Base-by-base conservation (phyloP, 2,113 vertebrate species). In the Empidonax alnorum region DNA sequence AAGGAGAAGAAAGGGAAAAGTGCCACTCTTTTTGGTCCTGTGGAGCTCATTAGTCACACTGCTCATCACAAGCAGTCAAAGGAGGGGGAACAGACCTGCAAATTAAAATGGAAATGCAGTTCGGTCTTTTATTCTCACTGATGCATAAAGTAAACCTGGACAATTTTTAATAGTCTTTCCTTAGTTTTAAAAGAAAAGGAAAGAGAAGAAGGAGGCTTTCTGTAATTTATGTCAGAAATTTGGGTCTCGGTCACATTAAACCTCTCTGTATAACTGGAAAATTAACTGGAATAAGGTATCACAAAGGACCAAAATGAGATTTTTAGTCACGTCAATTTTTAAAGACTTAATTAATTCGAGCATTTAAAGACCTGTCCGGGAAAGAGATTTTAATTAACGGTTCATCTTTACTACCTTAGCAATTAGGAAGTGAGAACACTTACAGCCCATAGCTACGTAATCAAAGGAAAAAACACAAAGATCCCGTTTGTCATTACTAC, bases 121-220 rank as follows among this genome's bases (percentile, higher is more conserved):
- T 96, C 12, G 7, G 84, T 72, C 96, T 94, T 96, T 96, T 97
- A 92, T 94, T 90, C 50, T 96, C 94, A 94, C 80, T 93, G 93
- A 96, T 89, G 96, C 90, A 96, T 96, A 95, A 96, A 96, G 68
- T 89, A 94, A 94, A 96, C 80, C 90, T 96, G 94, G 90, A 96
- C 86, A 84, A 86, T 90, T 96, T 95, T 96, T 93, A 96, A 95
- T 72, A 95, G 95, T 83, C 94, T 76, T 87, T 73, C 63, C 87
- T 78, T 78, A 85, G 85, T 91, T 85, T 87, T 78, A 92, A 91
- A 44, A 95, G 85, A 92, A 96, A 90, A 94, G 9, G 59, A 74
- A 59, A 86, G 66, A 95, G 92, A 94, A 96, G 87, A 95, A 88
- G 83, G 86, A 84, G 86, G 84, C 76, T 89, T 96, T 96, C 90